phyloP scores from a whole-genome alignment of 2,113 vertebrate species.

The Eurystomus gularis region DNA sequence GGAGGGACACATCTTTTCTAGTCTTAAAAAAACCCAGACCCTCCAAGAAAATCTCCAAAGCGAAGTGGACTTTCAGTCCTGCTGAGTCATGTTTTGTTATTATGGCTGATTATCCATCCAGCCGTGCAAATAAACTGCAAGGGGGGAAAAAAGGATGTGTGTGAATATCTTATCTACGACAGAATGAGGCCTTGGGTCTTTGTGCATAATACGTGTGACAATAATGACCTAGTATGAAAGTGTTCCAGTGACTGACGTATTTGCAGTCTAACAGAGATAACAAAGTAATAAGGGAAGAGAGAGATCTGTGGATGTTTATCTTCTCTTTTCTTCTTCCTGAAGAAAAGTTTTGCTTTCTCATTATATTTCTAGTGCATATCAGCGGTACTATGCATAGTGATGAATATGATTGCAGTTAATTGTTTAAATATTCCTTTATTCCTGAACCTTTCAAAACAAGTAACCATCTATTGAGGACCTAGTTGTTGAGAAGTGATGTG shows the following conservation, averaged over 20 bases:
- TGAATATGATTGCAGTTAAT: conserved; percentile 11
- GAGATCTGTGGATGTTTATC: conserved; percentile 16
- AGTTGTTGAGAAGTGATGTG: not conserved
- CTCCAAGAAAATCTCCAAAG: not conserved
- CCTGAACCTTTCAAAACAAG: conserved; percentile 2
- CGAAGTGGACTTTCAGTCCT: not conserved
- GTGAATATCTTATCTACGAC: conserved; percentile 24
- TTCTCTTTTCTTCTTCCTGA: not conserved
- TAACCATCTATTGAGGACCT: not conserved
- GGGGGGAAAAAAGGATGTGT: not conserved
- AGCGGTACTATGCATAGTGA: not conserved
- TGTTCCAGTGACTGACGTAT: conserved; percentile 24
- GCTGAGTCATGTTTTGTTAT: conserved; percentile 63
- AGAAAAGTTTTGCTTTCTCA: conserved; percentile 23
- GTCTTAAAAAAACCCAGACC: not conserved
- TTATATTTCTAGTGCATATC: not conserved
- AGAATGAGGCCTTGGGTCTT: conserved; percentile 48
- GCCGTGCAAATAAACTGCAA: conserved; percentile 17
- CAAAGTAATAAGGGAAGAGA: not conserved
- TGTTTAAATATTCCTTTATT: conserved; percentile 40
- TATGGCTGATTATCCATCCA: conserved; percentile 36
- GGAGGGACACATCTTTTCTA: not conserved
- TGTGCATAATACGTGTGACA: not conserved
- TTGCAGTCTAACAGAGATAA: conserved; percentile 18
- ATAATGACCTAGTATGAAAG: conserved; percentile 25